Percentiles rank a stretch among this genome's conserved stretches.
These are phyloP conservation scores for Trigoniulus corallinus DNA, from an alignment of 1,140 invertebrate genomes.

Conservation along the genomic window DNA sequence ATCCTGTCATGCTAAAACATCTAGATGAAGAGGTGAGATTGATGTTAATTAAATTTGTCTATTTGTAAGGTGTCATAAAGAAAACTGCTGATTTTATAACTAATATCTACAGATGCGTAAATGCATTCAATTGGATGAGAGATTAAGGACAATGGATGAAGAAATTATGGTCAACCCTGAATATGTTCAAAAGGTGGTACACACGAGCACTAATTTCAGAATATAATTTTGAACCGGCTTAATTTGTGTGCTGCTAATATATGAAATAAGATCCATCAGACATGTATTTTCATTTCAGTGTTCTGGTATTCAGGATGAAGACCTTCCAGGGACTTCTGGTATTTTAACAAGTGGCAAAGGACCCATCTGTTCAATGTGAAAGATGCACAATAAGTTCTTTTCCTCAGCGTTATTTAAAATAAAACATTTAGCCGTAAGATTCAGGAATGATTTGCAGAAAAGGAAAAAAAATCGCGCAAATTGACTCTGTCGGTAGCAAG, in stretches of 20 bases:
- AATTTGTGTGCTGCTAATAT: not conserved
- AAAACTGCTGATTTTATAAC: not conserved
- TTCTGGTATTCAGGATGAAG: constrained; percentile 41
- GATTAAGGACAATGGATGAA: constrained; percentile 80
- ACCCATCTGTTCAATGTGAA: constrained; percentile 18
- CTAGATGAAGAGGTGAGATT: constrained; percentile 60
- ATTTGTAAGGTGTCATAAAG: not conserved
- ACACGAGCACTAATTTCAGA: constrained; percentile 9
- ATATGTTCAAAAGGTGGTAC: constrained; percentile 61
- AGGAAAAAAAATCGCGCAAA: too few relatives aligned
- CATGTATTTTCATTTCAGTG: constrained; percentile 20
- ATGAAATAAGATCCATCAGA: not conserved
- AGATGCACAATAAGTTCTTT: constrained; percentile 26
- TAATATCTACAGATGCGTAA: constrained; percentile 48
- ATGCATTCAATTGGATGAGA: constrained; percentile 69
- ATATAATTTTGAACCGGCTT: not conserved
- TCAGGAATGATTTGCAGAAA: constrained; percentile 1
- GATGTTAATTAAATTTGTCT: constrained; percentile 6
- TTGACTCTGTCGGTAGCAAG: too few relatives aligned
- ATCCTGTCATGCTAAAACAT: constrained; percentile 62
- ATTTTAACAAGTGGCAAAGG: constrained; percentile 29
- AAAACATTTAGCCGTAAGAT: too few relatives aligned
- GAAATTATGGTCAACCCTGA: constrained; percentile 82
- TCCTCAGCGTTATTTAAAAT: too few relatives aligned
- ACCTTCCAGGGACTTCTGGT: constrained; percentile 35